Conservation (phyloP, 1,140 invertebrate genomes). For the Chironomus striatipennis region DNA sequence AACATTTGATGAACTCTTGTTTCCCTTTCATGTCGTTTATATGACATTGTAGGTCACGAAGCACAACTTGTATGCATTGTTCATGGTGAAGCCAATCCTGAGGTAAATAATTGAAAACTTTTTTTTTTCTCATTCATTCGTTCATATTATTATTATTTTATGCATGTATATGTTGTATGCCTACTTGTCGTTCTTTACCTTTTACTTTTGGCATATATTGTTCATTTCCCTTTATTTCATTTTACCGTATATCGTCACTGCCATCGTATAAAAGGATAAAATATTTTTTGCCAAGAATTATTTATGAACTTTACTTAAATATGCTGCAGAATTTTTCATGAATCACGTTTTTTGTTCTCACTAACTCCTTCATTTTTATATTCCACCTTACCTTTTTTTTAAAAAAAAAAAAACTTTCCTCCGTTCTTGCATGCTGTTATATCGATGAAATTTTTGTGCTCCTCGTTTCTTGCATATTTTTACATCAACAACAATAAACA, state of each 20-base stretch:
- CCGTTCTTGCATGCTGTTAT: no score
- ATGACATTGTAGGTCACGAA: neutral
- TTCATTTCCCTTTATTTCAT: neutral
- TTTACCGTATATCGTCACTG: neutral
- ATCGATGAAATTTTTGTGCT: no score
- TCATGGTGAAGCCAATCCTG: slow-evolving; percentile 53
- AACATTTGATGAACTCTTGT: neutral
- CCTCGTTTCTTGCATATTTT: no score
- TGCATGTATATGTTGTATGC: no score
- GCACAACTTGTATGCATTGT: slow-evolving; percentile 53
- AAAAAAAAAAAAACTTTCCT: no score
- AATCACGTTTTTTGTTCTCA: neutral
- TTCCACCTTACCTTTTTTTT: no score
- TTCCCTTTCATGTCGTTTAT: neutral
- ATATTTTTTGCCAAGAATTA: neutral
- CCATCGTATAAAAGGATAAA: neutral
- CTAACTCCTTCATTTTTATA: neutral
- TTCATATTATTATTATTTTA: no score
- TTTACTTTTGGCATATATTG: neutral
- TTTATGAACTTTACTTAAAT: neutral
- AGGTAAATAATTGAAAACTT: slow-evolving; percentile 39
- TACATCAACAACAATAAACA: no score
- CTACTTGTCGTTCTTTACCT: no score
- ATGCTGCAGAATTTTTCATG: no score
- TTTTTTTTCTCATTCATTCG: neutral